A percentile compares a stretch with the other conserved stretches of the same genome.
Evolutionary conservation across 2,888 invertebrate species (phyloP).

Genomic region (Lysandra coridon): DNA sequence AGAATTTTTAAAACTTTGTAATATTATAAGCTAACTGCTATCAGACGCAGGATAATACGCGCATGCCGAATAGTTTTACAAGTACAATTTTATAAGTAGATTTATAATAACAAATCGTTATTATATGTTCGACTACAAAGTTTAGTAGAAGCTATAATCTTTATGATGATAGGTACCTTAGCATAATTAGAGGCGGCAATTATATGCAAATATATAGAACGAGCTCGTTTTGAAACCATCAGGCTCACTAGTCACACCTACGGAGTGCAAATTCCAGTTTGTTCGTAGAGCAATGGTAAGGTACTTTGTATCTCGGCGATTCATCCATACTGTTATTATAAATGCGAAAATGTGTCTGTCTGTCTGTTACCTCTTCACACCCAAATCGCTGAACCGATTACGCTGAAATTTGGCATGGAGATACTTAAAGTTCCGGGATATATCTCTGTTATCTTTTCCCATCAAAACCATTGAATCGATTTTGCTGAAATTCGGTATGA

Average conservation of each 20-base stretch:
- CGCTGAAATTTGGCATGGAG: too few species aligned
- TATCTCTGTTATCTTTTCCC: too few species aligned
- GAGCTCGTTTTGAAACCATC: conserved; percentile 67
- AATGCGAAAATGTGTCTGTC: too few species aligned
- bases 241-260: conserved; percentile 67
- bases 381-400: too few species aligned
- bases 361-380: too few species aligned
- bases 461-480: too few species aligned
- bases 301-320: too few species aligned
- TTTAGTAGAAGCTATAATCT: conserved; percentile 39
- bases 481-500: too few species aligned
- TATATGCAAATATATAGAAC: conserved; percentile 73
- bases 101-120: conserved; percentile 16
- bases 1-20: background rate
- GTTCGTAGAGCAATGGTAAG: too few species aligned
- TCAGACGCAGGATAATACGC: background rate
- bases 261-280: conserved; percentile 38
- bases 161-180: conserved; percentile 39
- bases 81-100: conserved; percentile 5
- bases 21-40: background rate
- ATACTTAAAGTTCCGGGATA: too few species aligned
- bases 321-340: too few species aligned
- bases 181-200: conserved; percentile 70
- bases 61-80: background rate
- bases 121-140: conserved; percentile 1